Conservation (phyloP, 2,113 vertebrate genomes). For the Cromileptes altivelis region DNA sequence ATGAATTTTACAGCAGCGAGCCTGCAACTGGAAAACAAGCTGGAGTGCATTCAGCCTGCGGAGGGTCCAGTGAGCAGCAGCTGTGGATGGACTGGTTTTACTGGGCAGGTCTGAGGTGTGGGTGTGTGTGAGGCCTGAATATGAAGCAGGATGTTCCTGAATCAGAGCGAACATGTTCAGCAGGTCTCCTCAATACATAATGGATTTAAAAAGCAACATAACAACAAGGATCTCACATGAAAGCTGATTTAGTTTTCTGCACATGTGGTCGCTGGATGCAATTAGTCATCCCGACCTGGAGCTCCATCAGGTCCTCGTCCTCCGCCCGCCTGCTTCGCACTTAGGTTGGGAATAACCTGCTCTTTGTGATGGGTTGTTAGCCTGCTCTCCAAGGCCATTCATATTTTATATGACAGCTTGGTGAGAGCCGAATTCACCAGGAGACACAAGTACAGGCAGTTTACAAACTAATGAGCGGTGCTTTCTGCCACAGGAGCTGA, state of each 20-base stretch:
- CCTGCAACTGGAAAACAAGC: slow-evolving; percentile 8
- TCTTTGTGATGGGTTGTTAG: slow-evolving; percentile 56
- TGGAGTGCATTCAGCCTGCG: not conserved
- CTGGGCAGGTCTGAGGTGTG: slow-evolving; percentile 1
- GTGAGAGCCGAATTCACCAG: slow-evolving; percentile 59
- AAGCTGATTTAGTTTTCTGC: slow-evolving; percentile 8
- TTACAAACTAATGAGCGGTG: slow-evolving; percentile 77
- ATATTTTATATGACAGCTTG: slow-evolving; percentile 74
- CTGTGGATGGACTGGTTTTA: not conserved
- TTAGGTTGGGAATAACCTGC: slow-evolving; percentile 59
- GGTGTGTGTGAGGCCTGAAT: slow-evolving; percentile 9
- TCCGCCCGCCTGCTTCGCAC: slow-evolving; percentile 18
- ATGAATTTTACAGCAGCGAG: slow-evolving; percentile 40
- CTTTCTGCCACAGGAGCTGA: slow-evolving; percentile 63
- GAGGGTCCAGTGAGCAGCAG: not conserved
- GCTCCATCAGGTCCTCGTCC: slow-evolving; percentile 1
- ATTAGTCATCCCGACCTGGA: slow-evolving; percentile 49
- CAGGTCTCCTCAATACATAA: slow-evolving; percentile 35
- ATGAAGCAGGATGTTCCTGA: slow-evolving; percentile 22
- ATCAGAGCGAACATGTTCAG: slow-evolving; percentile 31
- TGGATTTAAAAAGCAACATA: not conserved
- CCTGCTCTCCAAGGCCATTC: slow-evolving; percentile 68
- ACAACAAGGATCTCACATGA: not conserved
- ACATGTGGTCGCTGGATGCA: slow-evolving; percentile 23
- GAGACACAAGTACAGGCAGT: slow-evolving; percentile 73